Base-by-base conservation (phyloP, 2,113 vertebrate species). In the Egretta garzetta region DNA sequence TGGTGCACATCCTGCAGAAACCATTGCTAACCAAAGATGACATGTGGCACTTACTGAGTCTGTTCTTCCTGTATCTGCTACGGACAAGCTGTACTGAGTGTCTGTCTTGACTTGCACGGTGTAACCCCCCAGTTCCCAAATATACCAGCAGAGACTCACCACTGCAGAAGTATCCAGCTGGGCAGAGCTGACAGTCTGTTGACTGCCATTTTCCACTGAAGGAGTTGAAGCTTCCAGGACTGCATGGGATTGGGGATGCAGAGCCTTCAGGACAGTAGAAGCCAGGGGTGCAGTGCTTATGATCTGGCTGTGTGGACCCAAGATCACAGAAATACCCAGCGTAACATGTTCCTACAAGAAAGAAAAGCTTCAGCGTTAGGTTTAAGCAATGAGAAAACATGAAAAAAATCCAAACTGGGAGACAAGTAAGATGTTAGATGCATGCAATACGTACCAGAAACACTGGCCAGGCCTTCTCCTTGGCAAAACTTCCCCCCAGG, bases 401-500 rank as follows among this genome's bases (percentile, higher is more conserved):
- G 2, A 9, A 70, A 80, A 41, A 52, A 15, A 15, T 3, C 30
- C n/a, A 21, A 22, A 41, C 3, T 14, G 11, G 15, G 27, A 55
- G 24, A n/a, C 6, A 18, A 24, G 59, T 55, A 21, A 5, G 10
- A 3, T 12, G 13, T n/a, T 28, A 58, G 45, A 22, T 2, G 2
- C 1, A 2, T 1, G 7, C 7, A 24, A 2, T 49, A 92, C 94
- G 0, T 77, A 98, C 98, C 98, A 72, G 97, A 96, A 74, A 68
- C 62, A 7, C n/a, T 92, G 45, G 94, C 97, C 98, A 98, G 96
- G 90, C 98, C 74, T 98, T 96, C 93, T 73, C 93, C 97, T 88
- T 37, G 95, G 88, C 99, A 99, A 96, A 98, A 99, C 52, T 80
- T 96, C 33, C 99, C 99, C 8, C 97, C 92, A 23, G 98, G 98